Percentiles rank a stretch among this genome's conserved stretches.
These are phyloP conservation scores for Pelobates cultripes DNA, from an alignment of 2,797 vertebrate species.

Conservation along the genomic window DNA sequence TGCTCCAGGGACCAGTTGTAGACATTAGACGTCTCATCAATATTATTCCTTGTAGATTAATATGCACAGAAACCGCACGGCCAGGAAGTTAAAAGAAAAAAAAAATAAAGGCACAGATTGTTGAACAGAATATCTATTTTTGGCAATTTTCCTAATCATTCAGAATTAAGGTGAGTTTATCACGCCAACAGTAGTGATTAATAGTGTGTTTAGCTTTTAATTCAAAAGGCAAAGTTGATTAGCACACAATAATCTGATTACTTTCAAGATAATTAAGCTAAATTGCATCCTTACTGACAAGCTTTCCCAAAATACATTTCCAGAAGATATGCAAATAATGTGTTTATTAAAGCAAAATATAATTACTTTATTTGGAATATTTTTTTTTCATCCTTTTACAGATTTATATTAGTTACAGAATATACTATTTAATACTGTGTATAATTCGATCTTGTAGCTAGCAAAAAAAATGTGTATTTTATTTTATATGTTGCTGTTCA, in stretches of 20 bases:
- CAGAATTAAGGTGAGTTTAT: neutral
- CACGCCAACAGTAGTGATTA: neutral
- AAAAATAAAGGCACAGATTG: neutral
- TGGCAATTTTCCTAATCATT: neutral
- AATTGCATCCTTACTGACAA: neutral
- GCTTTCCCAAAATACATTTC: neutral
- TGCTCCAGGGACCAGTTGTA: constrained; percentile 15
- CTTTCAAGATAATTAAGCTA: neutral
- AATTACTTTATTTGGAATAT: neutral
- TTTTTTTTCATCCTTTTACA: neutral
- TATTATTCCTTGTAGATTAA: constrained; percentile 24
- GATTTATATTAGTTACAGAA: no score
- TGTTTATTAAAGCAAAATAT: neutral
- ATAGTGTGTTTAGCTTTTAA: neutral
- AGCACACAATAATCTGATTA: neutral
- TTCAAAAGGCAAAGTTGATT: neutral
- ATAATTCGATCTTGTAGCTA: no score
- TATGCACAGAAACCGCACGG: neutral
- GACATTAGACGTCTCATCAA: constrained; percentile 10
- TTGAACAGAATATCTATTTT: neutral
- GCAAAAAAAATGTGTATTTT: no score
- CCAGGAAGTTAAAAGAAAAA: constrained; percentile 1
- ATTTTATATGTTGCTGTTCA: no score
- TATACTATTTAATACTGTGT: no score
- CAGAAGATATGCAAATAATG: neutral